Base-by-base conservation (phyloP, 53 echinoderm and acorn worm genomes). In the Apostichopus leukothele region DNA sequence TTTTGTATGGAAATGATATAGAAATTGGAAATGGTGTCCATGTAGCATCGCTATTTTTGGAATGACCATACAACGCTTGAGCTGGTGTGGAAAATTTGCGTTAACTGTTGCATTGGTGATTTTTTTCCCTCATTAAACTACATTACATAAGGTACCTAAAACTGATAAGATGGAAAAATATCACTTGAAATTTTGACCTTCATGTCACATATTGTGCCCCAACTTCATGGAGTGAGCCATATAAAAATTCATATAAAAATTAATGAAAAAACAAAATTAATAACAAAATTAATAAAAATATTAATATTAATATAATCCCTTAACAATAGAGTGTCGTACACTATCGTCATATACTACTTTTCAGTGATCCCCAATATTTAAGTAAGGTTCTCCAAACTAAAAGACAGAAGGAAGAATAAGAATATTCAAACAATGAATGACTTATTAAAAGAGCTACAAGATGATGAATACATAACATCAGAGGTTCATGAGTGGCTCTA, bases 61-160 rank as follows among this genome's bases (percentile, higher is more conserved):
- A 75, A 75, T 75, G 75, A 75, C 75, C 75, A 75, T 75, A 75
- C 75, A 75, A 77, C 77, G 25, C 7, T 77, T 77, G 77, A 77
- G 77, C 5, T 77, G 1, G 50, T 77, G 77, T 77, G 21, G 13
- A 6, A 21, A 26, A 25, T 23, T 11, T 8, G 1, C 77, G 7
- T 19, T 77, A 11, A 26, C 21, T 77, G 12, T 23, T 77, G 77
- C 77, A 77, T 7, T 6, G 12, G 39, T 23, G 77, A 77, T 21
- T 77, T 77, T 77, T 77, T 77, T 21, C 6, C 77, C 26, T 25
- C 12, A 12, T 77, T 27, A 5, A 77, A 19, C 21, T 21, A 77
- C 77, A 21, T 77, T 5, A 77, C 22, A 77, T 77, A 77, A 77
- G 5, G 6, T 8, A 77, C 6, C 77, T 21, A 77, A 77, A 77